phyloP scores from a whole-genome alignment of 1,140 invertebrate species.

The Solenopsis fugax region DNA sequence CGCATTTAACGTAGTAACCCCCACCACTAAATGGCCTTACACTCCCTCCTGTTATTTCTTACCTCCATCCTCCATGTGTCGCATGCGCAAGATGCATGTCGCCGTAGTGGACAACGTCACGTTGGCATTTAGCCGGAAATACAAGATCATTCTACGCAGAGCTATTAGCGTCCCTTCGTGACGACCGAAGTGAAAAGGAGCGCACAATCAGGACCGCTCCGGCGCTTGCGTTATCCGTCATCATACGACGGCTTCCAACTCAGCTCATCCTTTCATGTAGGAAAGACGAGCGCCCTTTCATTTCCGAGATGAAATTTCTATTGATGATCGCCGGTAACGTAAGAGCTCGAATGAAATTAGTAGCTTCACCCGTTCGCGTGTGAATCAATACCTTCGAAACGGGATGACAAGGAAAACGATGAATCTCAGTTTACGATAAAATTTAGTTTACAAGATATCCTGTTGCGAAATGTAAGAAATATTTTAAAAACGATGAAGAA shows the following conservation, averaged over 20 bases:
- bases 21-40: too few species aligned
- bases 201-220: constrained; percentile 42
- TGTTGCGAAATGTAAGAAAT: not conserved
- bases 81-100: constrained; percentile 26
- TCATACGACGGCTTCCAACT: not conserved
- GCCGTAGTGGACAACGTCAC: constrained; percentile 28
- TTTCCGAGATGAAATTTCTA: constrained; percentile 65
- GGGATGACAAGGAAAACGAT: not conserved
- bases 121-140: constrained; percentile 48
- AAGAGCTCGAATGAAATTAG: constrained; percentile 44
- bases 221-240: constrained; percentile 59
- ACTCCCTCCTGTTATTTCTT: too few species aligned
- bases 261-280: constrained; percentile 21
- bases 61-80: too few species aligned
- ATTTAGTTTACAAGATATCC: not conserved
- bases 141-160: constrained; percentile 22
- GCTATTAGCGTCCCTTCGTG: constrained; percentile 56
- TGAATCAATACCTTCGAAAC: not conserved
- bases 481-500: not conserved
- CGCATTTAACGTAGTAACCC: too few species aligned
- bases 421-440: not conserved
- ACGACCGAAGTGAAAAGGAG: constrained; percentile 44
- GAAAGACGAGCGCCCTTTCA: constrained; percentile 40
- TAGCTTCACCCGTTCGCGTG: not conserved
- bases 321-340: constrained; percentile 22